These are phyloP conservation scores for Amiota minor DNA, from an alignment of 2,888 invertebrate genomes.

Conservation along the genomic window DNA sequence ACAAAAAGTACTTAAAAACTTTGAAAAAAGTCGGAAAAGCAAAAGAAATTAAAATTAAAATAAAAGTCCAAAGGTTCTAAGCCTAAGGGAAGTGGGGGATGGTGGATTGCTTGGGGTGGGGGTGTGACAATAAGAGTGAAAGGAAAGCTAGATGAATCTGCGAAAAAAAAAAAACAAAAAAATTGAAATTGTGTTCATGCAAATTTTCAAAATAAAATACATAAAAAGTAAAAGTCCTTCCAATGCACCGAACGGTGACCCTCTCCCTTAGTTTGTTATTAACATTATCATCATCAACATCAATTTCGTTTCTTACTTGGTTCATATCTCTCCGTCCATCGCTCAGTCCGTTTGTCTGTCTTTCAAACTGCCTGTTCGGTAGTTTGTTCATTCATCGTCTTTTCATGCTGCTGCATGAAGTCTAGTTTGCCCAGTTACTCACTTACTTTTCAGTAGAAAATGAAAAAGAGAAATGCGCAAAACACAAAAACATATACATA, in stretches of 20 bases:
- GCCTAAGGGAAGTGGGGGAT: background rate
- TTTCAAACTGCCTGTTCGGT: background rate
- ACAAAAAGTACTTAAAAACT: conserved; percentile 41
- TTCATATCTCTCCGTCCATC: background rate
- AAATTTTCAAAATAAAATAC: conserved; percentile 2
- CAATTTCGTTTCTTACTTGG: too few relatives aligned
- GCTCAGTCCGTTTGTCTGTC: background rate
- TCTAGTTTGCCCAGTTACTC: background rate
- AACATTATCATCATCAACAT: too few relatives aligned
- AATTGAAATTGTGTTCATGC: conserved; percentile 14
- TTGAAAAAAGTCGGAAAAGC: conserved; percentile 14
- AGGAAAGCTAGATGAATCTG: background rate
- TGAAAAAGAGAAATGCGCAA: background rate
- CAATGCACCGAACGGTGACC: too few relatives aligned
- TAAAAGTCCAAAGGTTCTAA: conserved; percentile 14
- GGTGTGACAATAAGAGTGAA: background rate
- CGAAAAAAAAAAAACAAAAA: background rate
- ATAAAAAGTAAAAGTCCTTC: conserved; percentile 9
- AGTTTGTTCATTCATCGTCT: background rate
- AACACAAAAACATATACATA: background rate
- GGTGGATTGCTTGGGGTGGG: background rate
- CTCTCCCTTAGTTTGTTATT: too few relatives aligned
- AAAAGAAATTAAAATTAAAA: conserved; percentile 18
- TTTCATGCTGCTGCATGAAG: background rate
- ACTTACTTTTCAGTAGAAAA: background rate